A percentile compares a stretch with the other conserved stretches of the same genome.
These are phyloP conservation scores for Andrena bucephala DNA, from an alignment of 2,888 invertebrate species.

Conservation along the genomic window DNA sequence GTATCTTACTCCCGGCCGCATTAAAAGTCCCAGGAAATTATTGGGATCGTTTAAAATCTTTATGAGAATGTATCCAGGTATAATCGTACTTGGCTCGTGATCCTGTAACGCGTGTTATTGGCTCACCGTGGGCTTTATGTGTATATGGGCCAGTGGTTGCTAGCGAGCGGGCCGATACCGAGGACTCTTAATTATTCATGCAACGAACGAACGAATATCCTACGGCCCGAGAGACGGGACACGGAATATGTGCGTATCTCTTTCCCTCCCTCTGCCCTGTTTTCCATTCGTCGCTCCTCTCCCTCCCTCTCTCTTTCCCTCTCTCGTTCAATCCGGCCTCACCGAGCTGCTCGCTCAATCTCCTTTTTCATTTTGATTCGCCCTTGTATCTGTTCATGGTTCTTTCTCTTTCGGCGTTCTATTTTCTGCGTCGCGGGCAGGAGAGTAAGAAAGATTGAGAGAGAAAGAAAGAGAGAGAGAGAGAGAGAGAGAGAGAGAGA, in stretches of 20 bases:
- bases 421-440: conserved; percentile 1
- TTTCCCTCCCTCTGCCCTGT: neutral
- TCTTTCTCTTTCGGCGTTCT: conserved; percentile 16
- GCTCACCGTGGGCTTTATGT: conserved; percentile 29
- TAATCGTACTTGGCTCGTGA: conserved; percentile 42
- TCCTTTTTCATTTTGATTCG: conserved; percentile 45
- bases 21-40: conserved; percentile 54
- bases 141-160: conserved; percentile 52
- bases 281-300: neutral
- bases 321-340: conserved; percentile 9
- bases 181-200: conserved; percentile 69
- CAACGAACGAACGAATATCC: conserved; percentile 60
- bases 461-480: neutral
- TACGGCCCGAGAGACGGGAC: conserved; percentile 49
- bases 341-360: conserved; percentile 12
- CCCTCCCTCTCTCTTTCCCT: neutral
- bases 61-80: conserved; percentile 44
- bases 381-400: conserved; percentile 43
- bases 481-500: neutral
- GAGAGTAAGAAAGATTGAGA: neutral
- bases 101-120: conserved; percentile 52
- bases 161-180: conserved; percentile 38
- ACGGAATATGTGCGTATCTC: conserved; percentile 21
- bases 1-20: conserved; percentile 48
- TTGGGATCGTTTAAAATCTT: conserved; percentile 57